Percentiles rank a stretch among this genome's conserved stretches.
phyloP scores from a whole-genome alignment of 1,140 invertebrate species.

The Trissolcus basalis region DNA sequence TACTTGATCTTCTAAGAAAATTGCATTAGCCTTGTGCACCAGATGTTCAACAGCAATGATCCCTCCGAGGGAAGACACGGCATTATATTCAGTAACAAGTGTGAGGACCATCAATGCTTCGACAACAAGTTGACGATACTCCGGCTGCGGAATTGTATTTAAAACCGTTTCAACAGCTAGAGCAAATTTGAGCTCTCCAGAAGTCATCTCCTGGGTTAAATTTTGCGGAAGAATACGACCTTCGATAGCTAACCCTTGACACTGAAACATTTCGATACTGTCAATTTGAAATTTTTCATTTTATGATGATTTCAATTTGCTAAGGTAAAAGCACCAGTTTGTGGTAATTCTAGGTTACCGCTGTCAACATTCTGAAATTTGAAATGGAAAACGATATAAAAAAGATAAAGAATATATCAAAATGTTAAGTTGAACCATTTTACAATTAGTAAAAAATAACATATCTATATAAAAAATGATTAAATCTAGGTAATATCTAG shows the following conservation, averaged over 20 bases:
- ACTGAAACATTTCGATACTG: slow-evolving; percentile 77
- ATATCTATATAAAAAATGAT: too few species aligned
- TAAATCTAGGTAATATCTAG: too few species aligned
- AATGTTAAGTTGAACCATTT: too few species aligned
- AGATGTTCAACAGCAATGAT: slow-evolving; percentile 94
- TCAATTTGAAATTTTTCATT: slow-evolving; percentile 13
- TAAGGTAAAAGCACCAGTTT: too few species aligned
- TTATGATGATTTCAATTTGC: neutral
- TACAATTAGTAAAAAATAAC: too few species aligned
- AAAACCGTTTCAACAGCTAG: slow-evolving; percentile 97
- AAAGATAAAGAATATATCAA: too few species aligned
- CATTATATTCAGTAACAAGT: slow-evolving; percentile 91
- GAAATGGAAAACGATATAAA: too few species aligned
- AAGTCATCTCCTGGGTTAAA: slow-evolving; percentile 98
- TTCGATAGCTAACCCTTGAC: slow-evolving; percentile 93
- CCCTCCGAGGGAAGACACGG: slow-evolving; percentile 84
- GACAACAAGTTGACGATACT: slow-evolving; percentile 98
- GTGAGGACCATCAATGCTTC: slow-evolving; percentile 98
- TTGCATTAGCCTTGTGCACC: slow-evolving; percentile 94
- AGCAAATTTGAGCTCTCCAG: slow-evolving; percentile 98
- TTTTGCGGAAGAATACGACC: slow-evolving; percentile 91
- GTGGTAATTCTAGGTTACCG: too few species aligned
- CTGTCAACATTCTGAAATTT: too few species aligned
- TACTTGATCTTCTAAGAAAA: slow-evolving; percentile 98
- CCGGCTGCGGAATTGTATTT: slow-evolving; percentile 97